A percentile compares a stretch with the other conserved stretches of the same genome.
phyloP scores from a whole-genome alignment of 2,797 vertebrate genomes.

The Micropoecilia bifurca region DNA sequence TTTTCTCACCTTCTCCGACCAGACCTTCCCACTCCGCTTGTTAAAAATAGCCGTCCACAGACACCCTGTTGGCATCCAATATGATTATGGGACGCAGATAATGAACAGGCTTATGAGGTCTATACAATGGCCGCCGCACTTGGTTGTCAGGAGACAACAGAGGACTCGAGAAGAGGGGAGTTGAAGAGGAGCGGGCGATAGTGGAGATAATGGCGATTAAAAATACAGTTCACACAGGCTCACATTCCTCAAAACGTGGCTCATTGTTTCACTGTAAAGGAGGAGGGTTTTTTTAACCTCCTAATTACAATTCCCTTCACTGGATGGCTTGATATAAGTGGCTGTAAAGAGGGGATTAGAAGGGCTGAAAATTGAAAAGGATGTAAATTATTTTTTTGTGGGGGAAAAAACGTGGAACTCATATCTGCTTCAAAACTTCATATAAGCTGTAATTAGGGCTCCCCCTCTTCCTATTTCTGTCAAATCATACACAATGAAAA shows the following conservation, averaged over 20 bases:
- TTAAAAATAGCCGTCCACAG: constrained; percentile 65
- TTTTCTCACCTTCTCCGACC: constrained; percentile 12
- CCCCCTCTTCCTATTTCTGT: constrained; percentile 86
- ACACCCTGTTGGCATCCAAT: constrained; percentile 66
- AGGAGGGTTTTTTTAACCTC: constrained; percentile 21
- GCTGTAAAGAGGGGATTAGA: constrained; percentile 32
- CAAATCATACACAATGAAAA: constrained; percentile 82
- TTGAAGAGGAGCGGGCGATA: constrained; percentile 45
- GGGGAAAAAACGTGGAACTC: background rate
- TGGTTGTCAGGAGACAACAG: constrained; percentile 39
- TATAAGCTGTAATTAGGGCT: constrained; percentile 54
- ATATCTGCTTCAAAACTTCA: constrained; percentile 22
- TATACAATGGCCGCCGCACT: constrained; percentile 46
- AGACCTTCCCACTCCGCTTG: constrained; percentile 26
- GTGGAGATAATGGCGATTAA: constrained; percentile 60
- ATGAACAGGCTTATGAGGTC: constrained; percentile 64
- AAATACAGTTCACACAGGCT: constrained; percentile 35
- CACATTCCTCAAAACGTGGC: constrained; percentile 34
- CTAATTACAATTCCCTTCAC: constrained; percentile 48
- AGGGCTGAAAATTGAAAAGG: constrained; percentile 8
- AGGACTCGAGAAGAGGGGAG: constrained; percentile 36
- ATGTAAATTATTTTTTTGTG: constrained; percentile 13
- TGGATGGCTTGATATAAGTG: constrained; percentile 35
- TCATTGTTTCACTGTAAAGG: constrained; percentile 45
- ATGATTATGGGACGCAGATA: constrained; percentile 61